Evolutionary conservation across 2,113 vertebrate species (phyloP).

Genomic region (Pelvicachromis taeniatus): DNA sequence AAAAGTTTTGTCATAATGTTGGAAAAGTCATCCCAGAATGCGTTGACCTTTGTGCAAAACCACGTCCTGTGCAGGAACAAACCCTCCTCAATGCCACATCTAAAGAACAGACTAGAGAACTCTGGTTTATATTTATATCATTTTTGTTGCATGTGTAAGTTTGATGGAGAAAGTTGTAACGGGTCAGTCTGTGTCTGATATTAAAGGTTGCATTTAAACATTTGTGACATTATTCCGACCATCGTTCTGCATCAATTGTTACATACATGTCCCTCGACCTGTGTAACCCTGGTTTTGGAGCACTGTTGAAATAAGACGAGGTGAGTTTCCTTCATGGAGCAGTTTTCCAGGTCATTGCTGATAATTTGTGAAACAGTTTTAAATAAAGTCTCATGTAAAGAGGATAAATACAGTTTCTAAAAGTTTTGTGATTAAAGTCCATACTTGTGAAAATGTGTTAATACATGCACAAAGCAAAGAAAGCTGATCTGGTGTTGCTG

Average conservation of each 20-base stretch:
- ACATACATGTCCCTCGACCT: background rate
- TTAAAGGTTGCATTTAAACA: background rate
- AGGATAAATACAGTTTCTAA: background rate
- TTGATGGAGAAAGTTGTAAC: background rate
- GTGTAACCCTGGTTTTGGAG: background rate
- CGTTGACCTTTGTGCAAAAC: background rate
- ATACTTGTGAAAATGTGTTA: background rate
- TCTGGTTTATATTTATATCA: background rate
- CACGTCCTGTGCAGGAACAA: background rate
- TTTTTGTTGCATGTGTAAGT: background rate
- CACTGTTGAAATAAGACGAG: background rate
- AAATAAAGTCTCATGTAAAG: background rate
- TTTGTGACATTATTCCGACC: background rate
- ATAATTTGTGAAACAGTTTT: background rate
- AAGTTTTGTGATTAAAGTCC: rapidly evolving
- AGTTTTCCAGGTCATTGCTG: no score
- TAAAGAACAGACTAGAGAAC: background rate
- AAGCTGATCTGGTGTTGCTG: background rate
- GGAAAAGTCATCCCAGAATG: background rate
- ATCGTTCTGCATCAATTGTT: background rate
- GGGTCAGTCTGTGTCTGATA: background rate
- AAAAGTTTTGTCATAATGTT: background rate
- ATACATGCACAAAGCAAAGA: background rate
- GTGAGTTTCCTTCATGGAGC: no score
- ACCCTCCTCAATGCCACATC: background rate